Percentiles rank a stretch among this genome's conserved stretches.
phyloP scores from a whole-genome alignment of 2,888 invertebrate species.

The Dasypolia templi region DNA sequence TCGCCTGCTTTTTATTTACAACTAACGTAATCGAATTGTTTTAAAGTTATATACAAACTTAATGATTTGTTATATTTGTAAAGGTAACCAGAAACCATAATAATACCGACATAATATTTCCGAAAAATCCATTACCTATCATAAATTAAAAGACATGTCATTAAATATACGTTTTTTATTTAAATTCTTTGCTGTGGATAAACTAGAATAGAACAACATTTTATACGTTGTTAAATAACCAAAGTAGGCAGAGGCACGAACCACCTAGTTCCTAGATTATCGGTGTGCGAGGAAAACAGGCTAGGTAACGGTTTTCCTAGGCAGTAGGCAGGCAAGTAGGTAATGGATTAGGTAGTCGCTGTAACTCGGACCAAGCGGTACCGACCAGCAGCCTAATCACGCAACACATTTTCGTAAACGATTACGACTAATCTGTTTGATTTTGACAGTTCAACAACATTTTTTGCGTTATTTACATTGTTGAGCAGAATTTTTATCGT shows the following conservation, averaged over 20 bases:
- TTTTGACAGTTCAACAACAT: too few relatives aligned
- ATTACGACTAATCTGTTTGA: too few relatives aligned
- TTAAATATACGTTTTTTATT: not conserved
- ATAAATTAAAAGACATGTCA: not conserved
- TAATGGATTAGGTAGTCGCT: slow-evolving; percentile 29
- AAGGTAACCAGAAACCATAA: too few relatives aligned
- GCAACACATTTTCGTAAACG: too few relatives aligned
- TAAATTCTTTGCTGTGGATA: not conserved
- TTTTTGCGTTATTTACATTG: too few relatives aligned
- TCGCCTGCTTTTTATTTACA: not conserved
- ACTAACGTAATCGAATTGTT: not conserved
- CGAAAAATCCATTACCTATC: not conserved
- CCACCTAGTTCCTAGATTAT: slow-evolving; percentile 16
- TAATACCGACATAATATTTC: too few relatives aligned
- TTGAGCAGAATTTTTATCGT: too few relatives aligned
- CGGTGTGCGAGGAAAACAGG: slow-evolving; percentile 39
- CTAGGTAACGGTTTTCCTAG: slow-evolving; percentile 47
- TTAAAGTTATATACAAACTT: too few relatives aligned
- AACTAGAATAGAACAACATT: not conserved
- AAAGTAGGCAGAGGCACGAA: not conserved
- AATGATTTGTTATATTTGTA: too few relatives aligned
- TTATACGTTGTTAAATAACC: not conserved
- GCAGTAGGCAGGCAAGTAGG: not conserved
- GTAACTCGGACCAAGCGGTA: not conserved
- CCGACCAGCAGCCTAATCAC: too few relatives aligned